phyloP scores from a whole-genome alignment of 2,888 invertebrate species.

The Calephelis perditalis region DNA sequence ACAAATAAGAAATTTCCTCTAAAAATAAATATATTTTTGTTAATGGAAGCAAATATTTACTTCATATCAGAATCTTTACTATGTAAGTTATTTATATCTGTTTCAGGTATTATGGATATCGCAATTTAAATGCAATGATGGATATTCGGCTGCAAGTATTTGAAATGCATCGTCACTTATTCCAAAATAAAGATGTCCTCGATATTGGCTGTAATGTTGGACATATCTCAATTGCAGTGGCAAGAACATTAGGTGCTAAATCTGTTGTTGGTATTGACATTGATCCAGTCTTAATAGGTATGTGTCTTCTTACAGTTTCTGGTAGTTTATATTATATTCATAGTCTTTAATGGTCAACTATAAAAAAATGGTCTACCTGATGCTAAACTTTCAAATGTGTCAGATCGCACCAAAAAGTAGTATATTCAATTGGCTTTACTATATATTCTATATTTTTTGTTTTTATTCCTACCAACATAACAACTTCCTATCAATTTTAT shows the following conservation, averaged over 20 bases:
- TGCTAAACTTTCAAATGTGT: no score
- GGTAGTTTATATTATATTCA: neutral
- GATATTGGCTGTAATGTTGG: conserved; percentile 99
- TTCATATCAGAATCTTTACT: no score
- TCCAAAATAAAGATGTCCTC: conserved; percentile 92
- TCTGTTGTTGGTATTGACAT: conserved; percentile 97
- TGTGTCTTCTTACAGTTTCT: conserved; percentile 26
- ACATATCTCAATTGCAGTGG: conserved; percentile 94
- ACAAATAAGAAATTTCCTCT: no score
- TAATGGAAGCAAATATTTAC: no score
- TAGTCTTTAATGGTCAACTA: no score
- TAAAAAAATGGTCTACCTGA: no score
- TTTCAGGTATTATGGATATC: conserved; percentile 94
- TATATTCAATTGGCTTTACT: no score
- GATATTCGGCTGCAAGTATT: conserved; percentile 92
- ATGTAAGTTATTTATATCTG: conserved; percentile 20
- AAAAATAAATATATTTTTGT: no score
- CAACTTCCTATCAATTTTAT: no score
- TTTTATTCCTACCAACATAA: no score
- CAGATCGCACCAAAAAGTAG: no score
- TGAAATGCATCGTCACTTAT: conserved; percentile 87
- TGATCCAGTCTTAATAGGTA: conserved; percentile 89
- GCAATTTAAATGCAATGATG: conserved; percentile 88
- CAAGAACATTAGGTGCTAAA: conserved; percentile 89
- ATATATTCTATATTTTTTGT: no score